Evolutionary conservation across 2,888 invertebrate species (phyloP), one percentile per base, ranked within the genome.

Genomic region (Drosophila subquinaria): DNA sequence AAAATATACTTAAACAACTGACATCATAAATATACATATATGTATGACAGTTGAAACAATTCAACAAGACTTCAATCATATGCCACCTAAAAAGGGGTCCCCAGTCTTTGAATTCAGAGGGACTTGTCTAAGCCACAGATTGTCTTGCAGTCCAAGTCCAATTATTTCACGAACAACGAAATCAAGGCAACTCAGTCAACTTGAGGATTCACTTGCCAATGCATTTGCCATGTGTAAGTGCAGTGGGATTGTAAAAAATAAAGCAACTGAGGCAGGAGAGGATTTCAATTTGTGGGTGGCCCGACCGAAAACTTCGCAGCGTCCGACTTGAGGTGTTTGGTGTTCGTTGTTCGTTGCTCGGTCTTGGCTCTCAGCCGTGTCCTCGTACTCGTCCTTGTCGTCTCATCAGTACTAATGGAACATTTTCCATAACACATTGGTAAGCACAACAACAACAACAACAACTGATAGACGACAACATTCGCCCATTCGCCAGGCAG

Each of bases 401-500:
- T 66, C 82, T 84, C 89, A 86, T 90, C 86, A 90, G 81, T 82
- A 85, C 91, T 90, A 90, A 90, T 90, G 88, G 82, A 90, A 90
- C 82, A 88, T 81, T 86, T 90, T 84, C 79, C 88, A 85, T 89
- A 85, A 82, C 82, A 81, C 84, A 84, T 80, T 79, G 80, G 82
- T 82, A 66, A 76, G 76, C 80, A 69, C 79, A 74, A 72, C 76
- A 68, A 40, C 69, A 81, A 43, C 68, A 62, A 40, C 52, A 30
- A 27, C 40, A 52, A 17, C 33, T 51, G 70, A 79, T 52, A 59
- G 59, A 68, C 56, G 56, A 55, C 62, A 64, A 55, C 43, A 30
- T 42, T 27, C 47, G 17, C 23, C 42, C 64, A 57, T 35, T 43
- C 61, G n/a, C 56, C 51, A 38, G 43, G 64, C 51, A 67, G 42